phyloP scores from a whole-genome alignment of 2,888 invertebrate species.

The Petrophora chlorosata region DNA sequence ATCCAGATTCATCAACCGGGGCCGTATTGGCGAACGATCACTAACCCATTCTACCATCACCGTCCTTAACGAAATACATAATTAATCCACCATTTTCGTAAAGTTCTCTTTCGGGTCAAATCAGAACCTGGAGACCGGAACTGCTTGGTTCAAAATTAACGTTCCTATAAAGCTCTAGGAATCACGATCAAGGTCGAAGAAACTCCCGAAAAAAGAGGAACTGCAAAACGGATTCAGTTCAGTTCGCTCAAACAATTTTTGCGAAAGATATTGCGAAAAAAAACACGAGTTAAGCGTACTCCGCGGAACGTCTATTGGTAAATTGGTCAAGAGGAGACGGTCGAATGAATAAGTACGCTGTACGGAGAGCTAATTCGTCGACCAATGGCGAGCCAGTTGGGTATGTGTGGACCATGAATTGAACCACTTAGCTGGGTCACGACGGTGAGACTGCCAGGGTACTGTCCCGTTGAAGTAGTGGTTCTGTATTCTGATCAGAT shows the following conservation, averaged over 20 bases:
- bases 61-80: constrained; percentile 55
- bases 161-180: too few relatives aligned
- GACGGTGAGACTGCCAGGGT: constrained; percentile 59
- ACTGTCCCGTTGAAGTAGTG: constrained; percentile 27
- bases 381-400: constrained; percentile 63
- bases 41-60: constrained; percentile 54
- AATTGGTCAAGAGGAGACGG: constrained; percentile 69
- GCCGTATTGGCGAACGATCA: constrained; percentile 78
- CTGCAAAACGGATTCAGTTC: too few relatives aligned
- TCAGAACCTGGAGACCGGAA: too few relatives aligned
- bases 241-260: too few relatives aligned
- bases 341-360: constrained; percentile 73
- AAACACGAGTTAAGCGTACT: constrained; percentile 39
- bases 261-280: constrained; percentile 25
- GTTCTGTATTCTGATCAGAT: constrained; percentile 5
- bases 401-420: constrained; percentile 65
- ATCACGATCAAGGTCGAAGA: constrained; percentile 10
- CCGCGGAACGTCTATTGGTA: constrained; percentile 59
- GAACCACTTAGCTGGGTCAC: constrained; percentile 79
- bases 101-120: not conserved
- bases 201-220: too few relatives aligned
- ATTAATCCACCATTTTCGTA: constrained; percentile 66
- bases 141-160: too few relatives aligned
- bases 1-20: constrained; percentile 46
- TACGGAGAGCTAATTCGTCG: constrained; percentile 69